Percentiles rank a stretch among this genome's conserved stretches.
Evolutionary conservation across 2,797 vertebrate species (phyloP).

Genomic region (Scleropages formosus): DNA sequence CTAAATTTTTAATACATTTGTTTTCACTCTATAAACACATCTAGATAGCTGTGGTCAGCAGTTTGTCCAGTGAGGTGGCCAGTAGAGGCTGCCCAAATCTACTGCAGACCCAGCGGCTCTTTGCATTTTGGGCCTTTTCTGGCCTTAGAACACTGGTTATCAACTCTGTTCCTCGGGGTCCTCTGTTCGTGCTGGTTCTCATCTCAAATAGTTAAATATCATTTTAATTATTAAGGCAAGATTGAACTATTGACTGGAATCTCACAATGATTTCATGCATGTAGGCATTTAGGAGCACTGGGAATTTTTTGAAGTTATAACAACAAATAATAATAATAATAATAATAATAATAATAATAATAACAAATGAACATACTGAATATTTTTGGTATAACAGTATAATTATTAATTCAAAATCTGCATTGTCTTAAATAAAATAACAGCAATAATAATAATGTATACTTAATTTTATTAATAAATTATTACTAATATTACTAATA

Average conservation of each 20-base stretch:
- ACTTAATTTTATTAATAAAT: too few relatives aligned
- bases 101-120: not conserved
- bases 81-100: not conserved
- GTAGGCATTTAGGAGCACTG: not conserved
- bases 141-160: constrained; percentile 10
- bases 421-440: not conserved
- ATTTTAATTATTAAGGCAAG: not conserved
- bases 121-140: not conserved
- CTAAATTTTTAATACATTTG: not conserved
- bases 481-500: too few relatives aligned
- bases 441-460: too few relatives aligned
- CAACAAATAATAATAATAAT: too few relatives aligned
- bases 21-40: not conserved
- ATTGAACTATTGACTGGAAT: not conserved
- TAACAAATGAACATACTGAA: too few relatives aligned
- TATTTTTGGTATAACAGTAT: too few relatives aligned
- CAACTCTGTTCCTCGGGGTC: not conserved
- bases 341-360: too few relatives aligned
- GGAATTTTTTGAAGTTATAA: not conserved
- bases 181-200: not conserved
- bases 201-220: not conserved
- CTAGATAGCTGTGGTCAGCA: not conserved
- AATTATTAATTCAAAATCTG: not conserved
- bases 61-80: not conserved
- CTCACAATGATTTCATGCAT: constrained; percentile 13